A percentile compares a stretch with the other conserved stretches of the same genome.
Evolutionary conservation across 2,797 vertebrate species (phyloP).

Genomic region (Rhynchotus rufescens): DNA sequence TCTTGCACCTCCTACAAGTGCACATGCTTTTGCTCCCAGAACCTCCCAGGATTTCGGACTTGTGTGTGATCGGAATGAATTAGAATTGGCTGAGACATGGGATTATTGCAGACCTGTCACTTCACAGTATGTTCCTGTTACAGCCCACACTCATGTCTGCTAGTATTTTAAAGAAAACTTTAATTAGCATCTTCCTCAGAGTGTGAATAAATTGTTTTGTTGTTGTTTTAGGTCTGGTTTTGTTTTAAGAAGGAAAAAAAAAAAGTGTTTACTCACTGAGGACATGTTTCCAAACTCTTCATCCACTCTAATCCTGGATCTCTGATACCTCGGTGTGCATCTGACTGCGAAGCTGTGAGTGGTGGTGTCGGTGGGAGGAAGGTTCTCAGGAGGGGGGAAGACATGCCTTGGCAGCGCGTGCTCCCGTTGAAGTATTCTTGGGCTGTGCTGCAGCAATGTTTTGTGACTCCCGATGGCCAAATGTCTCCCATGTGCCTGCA

Average conservation of each 20-base stretch:
- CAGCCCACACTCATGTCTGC: constrained; percentile 70
- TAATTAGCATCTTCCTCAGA: constrained; percentile 64
- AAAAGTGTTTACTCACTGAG: constrained; percentile 29
- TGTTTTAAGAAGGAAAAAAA: constrained; percentile 25
- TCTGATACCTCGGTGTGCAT: background rate
- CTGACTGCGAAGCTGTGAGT: rapidly evolving
- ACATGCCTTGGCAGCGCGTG: rapidly evolving
- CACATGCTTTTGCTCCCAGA: constrained; percentile 60
- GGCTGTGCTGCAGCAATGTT: background rate
- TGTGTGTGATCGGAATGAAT: constrained; percentile 31
- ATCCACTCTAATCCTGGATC: background rate
- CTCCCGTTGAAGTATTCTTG: background rate
- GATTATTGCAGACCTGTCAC: constrained; percentile 71
- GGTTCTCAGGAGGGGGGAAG: background rate
- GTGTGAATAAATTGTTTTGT: constrained; percentile 68
- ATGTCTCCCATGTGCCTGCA: background rate
- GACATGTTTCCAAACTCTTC: constrained; percentile 53
- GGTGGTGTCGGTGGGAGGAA: background rate
- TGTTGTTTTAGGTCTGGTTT: constrained; percentile 67
- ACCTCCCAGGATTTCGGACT: constrained; percentile 64
- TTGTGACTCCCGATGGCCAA: background rate
- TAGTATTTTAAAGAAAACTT: constrained; percentile 67
- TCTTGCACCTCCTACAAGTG: constrained; percentile 68
- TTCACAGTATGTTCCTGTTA: constrained; percentile 73
- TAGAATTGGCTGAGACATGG: constrained; percentile 56